These are phyloP conservation scores for Helostoma temminkii DNA, from an alignment of 2,797 vertebrate species.

Conservation along the genomic window DNA sequence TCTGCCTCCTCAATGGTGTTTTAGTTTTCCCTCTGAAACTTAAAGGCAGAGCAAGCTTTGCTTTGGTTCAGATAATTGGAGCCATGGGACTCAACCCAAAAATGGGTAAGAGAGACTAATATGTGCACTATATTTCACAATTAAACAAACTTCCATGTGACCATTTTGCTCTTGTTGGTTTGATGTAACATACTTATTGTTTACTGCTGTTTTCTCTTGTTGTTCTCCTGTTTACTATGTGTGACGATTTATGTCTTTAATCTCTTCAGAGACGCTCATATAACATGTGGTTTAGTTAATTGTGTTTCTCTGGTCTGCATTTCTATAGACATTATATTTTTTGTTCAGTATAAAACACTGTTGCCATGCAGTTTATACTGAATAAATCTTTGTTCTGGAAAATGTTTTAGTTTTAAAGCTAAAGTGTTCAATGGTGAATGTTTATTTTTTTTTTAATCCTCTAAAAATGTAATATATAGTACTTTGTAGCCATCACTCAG, in stretches of 20 bases:
- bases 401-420: conserved; percentile 20
- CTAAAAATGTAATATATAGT: conserved; percentile 31
- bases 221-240: conserved; percentile 2
- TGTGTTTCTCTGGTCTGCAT: conserved; percentile 30
- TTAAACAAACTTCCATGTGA: conserved; percentile 25
- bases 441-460: conserved; percentile 12
- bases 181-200: conserved; percentile 12
- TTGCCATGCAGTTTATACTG: not conserved
- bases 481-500: not conserved
- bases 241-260: conserved; percentile 16
- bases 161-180: conserved; percentile 16
- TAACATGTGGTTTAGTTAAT: conserved; percentile 9
- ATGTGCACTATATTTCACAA: conserved; percentile 46
- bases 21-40: conserved; percentile 43
- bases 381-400: not conserved
- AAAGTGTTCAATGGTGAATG: not conserved
- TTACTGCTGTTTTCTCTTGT: conserved; percentile 9
- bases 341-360: not conserved
- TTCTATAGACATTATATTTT: conserved; percentile 7
- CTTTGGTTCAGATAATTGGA: conserved; percentile 65
- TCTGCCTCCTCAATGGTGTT: conserved; percentile 63
- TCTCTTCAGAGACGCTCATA: conserved; percentile 4
- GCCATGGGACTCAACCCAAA: conserved; percentile 43
- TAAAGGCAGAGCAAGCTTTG: conserved; percentile 24
- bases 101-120: conserved; percentile 41